Evolutionary conservation across 2,888 invertebrate genomes (phyloP), one percentile per base, ranked within the genome.

Genomic region (Girardia tigrina): DNA sequence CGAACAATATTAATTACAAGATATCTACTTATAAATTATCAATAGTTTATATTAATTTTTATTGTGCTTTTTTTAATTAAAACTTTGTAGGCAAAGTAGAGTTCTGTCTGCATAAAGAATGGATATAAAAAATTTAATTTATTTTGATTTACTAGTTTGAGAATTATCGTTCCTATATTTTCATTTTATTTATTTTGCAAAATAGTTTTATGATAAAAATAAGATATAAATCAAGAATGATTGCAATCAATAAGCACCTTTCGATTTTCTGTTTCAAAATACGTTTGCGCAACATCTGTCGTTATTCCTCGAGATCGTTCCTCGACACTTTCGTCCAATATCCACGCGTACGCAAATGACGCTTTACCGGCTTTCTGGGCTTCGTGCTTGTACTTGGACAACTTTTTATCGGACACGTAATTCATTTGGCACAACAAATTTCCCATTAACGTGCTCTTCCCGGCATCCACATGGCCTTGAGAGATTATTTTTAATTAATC

Each of bases 261-360:
- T 6, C 56, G 56, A 16, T 56, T 56, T 8, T 4, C 4, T 0
- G 94, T 93, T 85, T 93, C 91, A 86, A 97, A 94, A 79, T 90
- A 90, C 20, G 91, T 91, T 79, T 91, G 89, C 0, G 93, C 97
- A 16, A 98, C 90, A 85, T 99, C 98, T 93, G 98, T 99, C 0
- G 98, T 99, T 73, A 99, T 94, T 16, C 98, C 98, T 79, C 98
- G 88, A 28, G 89, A 89, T 80, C 94, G 88, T 85, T 98, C 98
- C 83, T 98, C 98, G 0, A 93, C 93, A 77, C 95, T 97, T 86
- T 99, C 97, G 85, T 98, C 98, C 74, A 98, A 86, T 0, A 98
- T 94, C 98, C 98, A 99, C 1, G 98, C 98, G 85, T 91, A 98
- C 86, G 93, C 91, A 81, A 97, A 97, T 78, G 94, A 94, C 81